Evolutionary conservation across 1,140 invertebrate genomes (phyloP).

Genomic region (Ericerus pela): DNA sequence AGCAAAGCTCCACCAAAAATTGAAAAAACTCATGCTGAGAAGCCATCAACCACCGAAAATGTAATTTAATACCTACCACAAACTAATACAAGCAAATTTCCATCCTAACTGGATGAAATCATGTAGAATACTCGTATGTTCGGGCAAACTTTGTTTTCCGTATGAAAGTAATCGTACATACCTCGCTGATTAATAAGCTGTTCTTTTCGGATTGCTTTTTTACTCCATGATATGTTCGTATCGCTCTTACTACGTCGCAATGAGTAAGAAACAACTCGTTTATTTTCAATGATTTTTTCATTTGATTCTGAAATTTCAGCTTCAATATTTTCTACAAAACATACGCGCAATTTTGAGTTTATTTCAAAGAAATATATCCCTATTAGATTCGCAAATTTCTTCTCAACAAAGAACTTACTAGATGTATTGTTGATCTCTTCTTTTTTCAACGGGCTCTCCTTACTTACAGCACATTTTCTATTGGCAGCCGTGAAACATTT

Average conservation of each 20-base stretch:
- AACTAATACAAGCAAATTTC: too few relatives aligned
- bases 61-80: too few relatives aligned
- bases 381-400: too few relatives aligned
- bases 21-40: too few relatives aligned
- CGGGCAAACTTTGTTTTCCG: not conserved
- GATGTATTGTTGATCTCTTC: not conserved
- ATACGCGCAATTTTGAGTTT: not conserved
- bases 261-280: not conserved
- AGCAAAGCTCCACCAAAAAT: too few relatives aligned
- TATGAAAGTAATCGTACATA: not conserved
- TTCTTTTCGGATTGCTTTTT: not conserved
- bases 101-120: too few relatives aligned
- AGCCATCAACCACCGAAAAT: too few relatives aligned
- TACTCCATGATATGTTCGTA: constrained; percentile 19
- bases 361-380: too few relatives aligned
- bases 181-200: not conserved
- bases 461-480: not conserved
- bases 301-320: not conserved
- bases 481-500: constrained; percentile 27
- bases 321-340: not conserved
- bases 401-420: too few relatives aligned
- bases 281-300: constrained; percentile 11
- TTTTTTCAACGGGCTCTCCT: not conserved
- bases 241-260: constrained; percentile 37
- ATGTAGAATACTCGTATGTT: too few relatives aligned